A percentile compares a stretch with the other conserved stretches of the same genome.
Conservation (phyloP, 1,140 invertebrate genomes). For the Varroa destructor region DNA sequence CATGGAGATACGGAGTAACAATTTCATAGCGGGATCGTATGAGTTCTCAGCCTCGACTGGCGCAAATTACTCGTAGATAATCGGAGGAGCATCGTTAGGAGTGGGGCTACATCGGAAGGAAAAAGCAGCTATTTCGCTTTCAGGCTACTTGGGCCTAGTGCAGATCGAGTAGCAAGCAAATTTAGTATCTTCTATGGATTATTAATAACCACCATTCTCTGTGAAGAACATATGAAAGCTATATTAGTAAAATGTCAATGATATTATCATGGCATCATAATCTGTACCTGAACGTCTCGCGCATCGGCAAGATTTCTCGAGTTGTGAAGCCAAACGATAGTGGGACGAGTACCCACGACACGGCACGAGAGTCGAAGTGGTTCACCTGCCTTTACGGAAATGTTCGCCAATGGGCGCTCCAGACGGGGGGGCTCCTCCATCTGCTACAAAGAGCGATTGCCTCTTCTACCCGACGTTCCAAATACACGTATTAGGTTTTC, state of each 20-base stretch:
- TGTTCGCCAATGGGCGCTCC: neutral
- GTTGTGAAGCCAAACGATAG: constrained; percentile 24
- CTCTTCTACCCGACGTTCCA: too few species aligned
- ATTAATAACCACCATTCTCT: too few species aligned
- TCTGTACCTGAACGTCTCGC: constrained; percentile 7
- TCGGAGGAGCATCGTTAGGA: neutral
- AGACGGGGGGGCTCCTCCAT: constrained; percentile 5
- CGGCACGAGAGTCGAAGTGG: constrained; percentile 9
- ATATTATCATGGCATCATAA: neutral
- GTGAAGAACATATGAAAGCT: too few species aligned
- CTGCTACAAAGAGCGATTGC: neutral
- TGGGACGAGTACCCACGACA: constrained; percentile 1
- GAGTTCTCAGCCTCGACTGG: neutral
- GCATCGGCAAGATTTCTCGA: constrained; percentile 18
- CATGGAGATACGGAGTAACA: too few species aligned
- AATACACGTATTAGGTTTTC: too few species aligned
- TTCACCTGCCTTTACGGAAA: neutral
- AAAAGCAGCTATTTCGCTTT: too few species aligned
- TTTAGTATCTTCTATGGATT: too few species aligned
- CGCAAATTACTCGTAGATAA: neutral
- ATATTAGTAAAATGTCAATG: too few species aligned
- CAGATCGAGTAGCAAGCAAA: too few species aligned
- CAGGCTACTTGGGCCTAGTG: too few species aligned
- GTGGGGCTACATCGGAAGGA: too few species aligned
- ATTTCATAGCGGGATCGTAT: neutral